phyloP scores from a whole-genome alignment of 2,888 invertebrate species.

The Melanotus villosus region DNA sequence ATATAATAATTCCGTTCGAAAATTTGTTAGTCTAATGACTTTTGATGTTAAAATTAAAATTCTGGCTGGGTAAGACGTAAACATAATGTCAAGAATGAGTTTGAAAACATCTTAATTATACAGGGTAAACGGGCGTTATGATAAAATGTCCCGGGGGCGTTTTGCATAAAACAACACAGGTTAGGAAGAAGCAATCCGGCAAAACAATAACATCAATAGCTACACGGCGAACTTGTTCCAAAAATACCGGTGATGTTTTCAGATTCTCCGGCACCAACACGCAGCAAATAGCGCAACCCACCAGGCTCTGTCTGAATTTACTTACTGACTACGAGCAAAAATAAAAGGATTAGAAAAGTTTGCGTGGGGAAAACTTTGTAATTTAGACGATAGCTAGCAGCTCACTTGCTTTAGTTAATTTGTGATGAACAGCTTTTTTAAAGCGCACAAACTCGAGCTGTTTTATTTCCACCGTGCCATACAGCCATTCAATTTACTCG shows the following conservation, averaged over 20 bases:
- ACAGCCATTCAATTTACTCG: no score
- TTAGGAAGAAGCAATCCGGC: no score
- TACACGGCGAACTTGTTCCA: not conserved
- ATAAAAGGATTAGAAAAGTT: slow-evolving; percentile 52
- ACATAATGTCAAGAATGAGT: no score
- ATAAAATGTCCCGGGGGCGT: no score
- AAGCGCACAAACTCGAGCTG: not conserved
- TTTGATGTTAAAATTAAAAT: no score
- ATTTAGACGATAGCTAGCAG: slow-evolving; percentile 44
- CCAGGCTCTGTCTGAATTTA: slow-evolving; percentile 41
- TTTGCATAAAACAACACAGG: no score
- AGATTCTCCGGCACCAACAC: not conserved
- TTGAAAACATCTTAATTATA: no score
- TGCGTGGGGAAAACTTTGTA: slow-evolving; percentile 46
- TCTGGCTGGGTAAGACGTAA: no score
- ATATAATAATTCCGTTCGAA: no score
- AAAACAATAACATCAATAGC: slow-evolving; percentile 4
- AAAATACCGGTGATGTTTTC: slow-evolving; percentile 23
- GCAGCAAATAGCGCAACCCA: slow-evolving; percentile 18
- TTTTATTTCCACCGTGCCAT: no score
- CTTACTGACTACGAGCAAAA: slow-evolving; percentile 41
- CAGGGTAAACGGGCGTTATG: no score
- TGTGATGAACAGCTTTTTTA: slow-evolving; percentile 41
- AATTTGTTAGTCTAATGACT: no score
- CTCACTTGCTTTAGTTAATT: slow-evolving; percentile 44